Percentiles rank a stretch among this genome's conserved stretches.
Conservation (phyloP, 2,113 vertebrate species). For the Aegotheles bennettii region DNA sequence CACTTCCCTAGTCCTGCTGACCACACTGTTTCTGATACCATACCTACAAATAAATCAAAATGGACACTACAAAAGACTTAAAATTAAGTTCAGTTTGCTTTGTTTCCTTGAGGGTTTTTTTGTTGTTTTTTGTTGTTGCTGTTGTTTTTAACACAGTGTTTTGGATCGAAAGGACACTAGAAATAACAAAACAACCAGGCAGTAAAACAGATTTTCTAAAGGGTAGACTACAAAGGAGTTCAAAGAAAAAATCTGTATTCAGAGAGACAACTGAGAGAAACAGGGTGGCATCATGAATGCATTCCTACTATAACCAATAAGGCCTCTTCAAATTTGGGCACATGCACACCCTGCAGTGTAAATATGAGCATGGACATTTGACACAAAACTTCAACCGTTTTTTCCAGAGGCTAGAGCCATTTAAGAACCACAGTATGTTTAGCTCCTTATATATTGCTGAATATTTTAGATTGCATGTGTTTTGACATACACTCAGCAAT, state of each 20-base stretch:
- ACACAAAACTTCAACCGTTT: background rate
- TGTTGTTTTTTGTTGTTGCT: background rate
- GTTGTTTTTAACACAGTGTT: background rate
- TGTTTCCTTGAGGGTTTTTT: background rate
- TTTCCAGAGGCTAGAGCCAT: background rate
- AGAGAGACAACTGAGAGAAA: background rate
- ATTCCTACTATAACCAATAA: background rate
- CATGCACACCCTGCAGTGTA: background rate
- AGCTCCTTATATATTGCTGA: background rate
- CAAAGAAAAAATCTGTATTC: background rate
- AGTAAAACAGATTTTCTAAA: background rate
- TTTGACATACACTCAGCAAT: background rate
- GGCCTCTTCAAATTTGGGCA: background rate
- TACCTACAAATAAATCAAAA: background rate
- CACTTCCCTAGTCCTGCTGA: too few relatives aligned
- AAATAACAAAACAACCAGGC: background rate
- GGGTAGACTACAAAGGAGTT: background rate
- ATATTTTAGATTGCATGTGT: background rate
- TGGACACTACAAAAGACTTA: background rate
- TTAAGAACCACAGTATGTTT: background rate
- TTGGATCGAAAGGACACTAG: background rate
- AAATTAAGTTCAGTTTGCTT: background rate
- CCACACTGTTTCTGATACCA: too few relatives aligned
- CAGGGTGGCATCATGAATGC: background rate
- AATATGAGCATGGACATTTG: background rate